Percentiles rank a stretch among this genome's conserved stretches.
These are phyloP conservation scores for Gallinago nigripennis DNA, from an alignment of 2,797 vertebrate species.

Conservation along the genomic window DNA sequence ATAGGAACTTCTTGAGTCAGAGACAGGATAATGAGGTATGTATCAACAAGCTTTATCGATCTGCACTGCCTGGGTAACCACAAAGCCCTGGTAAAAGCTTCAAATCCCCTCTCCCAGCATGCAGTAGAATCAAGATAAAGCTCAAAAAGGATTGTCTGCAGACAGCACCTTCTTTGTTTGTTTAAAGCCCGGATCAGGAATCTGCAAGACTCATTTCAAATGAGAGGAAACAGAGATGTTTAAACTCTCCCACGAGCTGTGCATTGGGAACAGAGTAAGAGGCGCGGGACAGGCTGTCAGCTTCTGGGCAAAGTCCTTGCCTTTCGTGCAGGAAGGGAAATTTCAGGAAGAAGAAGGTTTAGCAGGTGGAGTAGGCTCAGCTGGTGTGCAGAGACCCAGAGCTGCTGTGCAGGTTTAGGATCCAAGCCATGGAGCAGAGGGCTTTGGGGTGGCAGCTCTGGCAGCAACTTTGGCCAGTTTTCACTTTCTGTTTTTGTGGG, in stretches of 20 bases:
- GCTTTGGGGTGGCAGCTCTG: not conserved
- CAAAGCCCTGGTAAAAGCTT: not conserved
- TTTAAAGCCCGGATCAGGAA: not conserved
- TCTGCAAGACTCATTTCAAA: not conserved
- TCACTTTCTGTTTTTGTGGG: not conserved
- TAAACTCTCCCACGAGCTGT: not conserved
- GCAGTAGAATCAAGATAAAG: not conserved
- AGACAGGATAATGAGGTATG: not conserved
- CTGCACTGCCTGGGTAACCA: not conserved
- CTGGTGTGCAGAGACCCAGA: accelerated
- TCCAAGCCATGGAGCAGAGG: not conserved
- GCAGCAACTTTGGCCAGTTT: not conserved
- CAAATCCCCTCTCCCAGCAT: not conserved
- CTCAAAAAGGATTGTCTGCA: not conserved
- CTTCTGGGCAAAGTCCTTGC: not conserved
- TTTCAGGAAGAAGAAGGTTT: not conserved
- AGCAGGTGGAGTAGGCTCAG: not conserved
- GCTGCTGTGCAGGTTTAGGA: not conserved
- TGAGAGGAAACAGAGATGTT: not conserved
- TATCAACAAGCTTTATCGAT: not conserved
- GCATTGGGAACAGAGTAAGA: not conserved
- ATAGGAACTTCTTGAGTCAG: not conserved
- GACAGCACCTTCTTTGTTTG: not conserved
- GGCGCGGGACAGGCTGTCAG: not conserved
- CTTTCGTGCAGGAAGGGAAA: not conserved